These are phyloP conservation scores for Lepas anatifera DNA, from an alignment of 2,888 invertebrate species.

Conservation along the genomic window DNA sequence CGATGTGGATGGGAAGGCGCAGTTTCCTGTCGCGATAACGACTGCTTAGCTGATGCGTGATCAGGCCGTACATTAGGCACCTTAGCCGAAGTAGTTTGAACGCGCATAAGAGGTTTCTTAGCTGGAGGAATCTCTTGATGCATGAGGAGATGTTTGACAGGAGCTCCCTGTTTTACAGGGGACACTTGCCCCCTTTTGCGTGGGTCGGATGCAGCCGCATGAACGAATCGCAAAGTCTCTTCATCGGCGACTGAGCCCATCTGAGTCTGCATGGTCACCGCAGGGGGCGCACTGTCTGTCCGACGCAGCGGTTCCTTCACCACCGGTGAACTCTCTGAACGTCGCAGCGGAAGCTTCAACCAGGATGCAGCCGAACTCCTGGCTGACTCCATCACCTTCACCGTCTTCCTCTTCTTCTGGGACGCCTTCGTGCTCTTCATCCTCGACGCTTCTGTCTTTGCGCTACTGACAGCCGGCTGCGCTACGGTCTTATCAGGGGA, in stretches of 20 bases:
- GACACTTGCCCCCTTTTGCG: no score
- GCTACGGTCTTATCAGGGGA: not conserved
- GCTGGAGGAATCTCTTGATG: no score
- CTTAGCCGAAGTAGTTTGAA: no score
- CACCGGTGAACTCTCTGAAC: not conserved
- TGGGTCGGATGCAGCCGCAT: no score
- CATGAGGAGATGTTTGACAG: no score
- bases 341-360: not conserved
- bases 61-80: no score
- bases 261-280: no score
- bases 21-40: not conserved
- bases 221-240: no score
- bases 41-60: not conserved
- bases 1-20: no score
- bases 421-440: not conserved
- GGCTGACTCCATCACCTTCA: not conserved
- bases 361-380: not conserved
- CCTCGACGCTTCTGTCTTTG: not conserved
- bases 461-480: not conserved
- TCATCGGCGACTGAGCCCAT: no score
- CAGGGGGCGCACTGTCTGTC: not conserved
- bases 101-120: no score
- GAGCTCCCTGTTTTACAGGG: no score
- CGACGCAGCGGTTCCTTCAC: slow-evolving; percentile 4
- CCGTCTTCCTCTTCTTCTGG: slow-evolving; percentile 4